Evolutionary conservation across 2,888 invertebrate species (phyloP).

Genomic region (Drosophila merina): DNA sequence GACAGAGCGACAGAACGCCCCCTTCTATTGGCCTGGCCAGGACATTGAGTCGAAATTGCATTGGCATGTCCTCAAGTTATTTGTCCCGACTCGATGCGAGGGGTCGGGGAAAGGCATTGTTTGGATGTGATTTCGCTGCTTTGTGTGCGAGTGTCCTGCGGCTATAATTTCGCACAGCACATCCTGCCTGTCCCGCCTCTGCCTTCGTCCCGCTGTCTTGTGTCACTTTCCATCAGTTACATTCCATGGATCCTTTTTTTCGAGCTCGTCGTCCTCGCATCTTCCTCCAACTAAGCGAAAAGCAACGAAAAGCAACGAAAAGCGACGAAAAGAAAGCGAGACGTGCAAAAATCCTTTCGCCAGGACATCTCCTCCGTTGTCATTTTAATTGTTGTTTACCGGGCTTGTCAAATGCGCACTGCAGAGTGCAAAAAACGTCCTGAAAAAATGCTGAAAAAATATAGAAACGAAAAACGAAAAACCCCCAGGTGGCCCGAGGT

Average conservation of each 20-base stretch:
- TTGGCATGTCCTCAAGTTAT: conserved; percentile 76
- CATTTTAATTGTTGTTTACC: conserved; percentile 82
- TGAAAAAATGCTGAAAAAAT: not conserved
- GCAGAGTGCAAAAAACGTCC: conserved; percentile 35
- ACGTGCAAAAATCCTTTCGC: conserved; percentile 60
- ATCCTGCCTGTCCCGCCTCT: conserved; percentile 13
- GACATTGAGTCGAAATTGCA: conserved; percentile 64
- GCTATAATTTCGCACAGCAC: conserved; percentile 69
- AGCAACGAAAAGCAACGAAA: conserved; percentile 16
- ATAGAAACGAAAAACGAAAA: not conserved
- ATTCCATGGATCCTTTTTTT: conserved; percentile 17
- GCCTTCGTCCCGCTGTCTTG: conserved; percentile 15
- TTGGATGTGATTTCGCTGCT: conserved; percentile 28
- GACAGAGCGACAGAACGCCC: not conserved
- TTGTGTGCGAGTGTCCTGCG: conserved; percentile 59
- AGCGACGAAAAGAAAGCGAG: conserved; percentile 46
- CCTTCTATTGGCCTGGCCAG: conserved; percentile 51
- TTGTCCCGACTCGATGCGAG: conserved; percentile 34
- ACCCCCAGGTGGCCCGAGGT: conserved; percentile 17
- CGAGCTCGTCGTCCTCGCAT: conserved; percentile 10
- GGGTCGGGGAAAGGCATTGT: conserved; percentile 22
- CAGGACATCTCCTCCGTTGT: conserved; percentile 61
- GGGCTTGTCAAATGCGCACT: conserved; percentile 79
- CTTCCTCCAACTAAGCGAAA: conserved; percentile 8
- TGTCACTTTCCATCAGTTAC: conserved; percentile 71